These are phyloP conservation scores for Grantiella picta DNA, from an alignment of 2,113 vertebrate species.

Conservation along the genomic window DNA sequence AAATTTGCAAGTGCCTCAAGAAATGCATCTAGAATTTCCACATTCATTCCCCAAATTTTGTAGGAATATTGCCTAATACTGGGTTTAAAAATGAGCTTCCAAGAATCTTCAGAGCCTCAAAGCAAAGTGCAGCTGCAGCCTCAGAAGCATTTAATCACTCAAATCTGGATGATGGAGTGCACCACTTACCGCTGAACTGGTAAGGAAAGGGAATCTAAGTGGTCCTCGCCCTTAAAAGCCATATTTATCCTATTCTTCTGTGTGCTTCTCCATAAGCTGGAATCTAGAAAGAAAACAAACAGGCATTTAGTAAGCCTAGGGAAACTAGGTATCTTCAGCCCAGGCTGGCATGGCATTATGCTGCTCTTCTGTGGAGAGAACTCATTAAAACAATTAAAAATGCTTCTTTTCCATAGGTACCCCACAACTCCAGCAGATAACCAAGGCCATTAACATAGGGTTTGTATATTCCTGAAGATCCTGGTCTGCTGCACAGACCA, in stretches of 20 bases:
- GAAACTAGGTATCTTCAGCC: neutral
- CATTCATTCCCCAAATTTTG: neutral
- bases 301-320: neutral
- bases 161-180: neutral
- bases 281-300: conserved; percentile 54
- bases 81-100: neutral
- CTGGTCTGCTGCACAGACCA: neutral
- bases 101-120: neutral
- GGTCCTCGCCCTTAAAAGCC: conserved; percentile 79
- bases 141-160: neutral
- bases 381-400: neutral
- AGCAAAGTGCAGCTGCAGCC: neutral
- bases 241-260: conserved; percentile 69
- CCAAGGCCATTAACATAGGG: neutral
- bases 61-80: neutral
- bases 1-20: neutral
- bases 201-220: conserved; percentile 73
- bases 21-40: neutral
- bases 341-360: neutral
- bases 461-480: neutral
- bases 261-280: neutral
- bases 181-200: conserved; percentile 84
- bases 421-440: neutral
- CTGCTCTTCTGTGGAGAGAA: neutral
- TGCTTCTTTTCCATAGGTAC: neutral